Evolutionary conservation across 2,113 vertebrate genomes (phyloP).

Genomic region (Clarias batrachus): DNA sequence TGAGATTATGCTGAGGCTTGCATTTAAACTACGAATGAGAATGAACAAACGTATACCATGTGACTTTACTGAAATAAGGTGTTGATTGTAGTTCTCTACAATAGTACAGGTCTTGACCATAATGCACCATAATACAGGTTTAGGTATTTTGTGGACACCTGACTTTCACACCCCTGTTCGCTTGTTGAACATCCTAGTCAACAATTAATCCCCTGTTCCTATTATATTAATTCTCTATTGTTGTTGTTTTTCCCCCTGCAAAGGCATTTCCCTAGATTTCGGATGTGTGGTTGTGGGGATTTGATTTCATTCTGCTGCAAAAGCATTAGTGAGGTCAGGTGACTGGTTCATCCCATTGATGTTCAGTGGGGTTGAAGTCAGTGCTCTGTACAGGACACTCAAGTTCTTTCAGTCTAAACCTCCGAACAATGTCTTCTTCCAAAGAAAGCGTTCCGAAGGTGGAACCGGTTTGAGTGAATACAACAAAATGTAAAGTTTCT

Average conservation of each 20-base stretch:
- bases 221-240: too few species aligned
- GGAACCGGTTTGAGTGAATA: too few species aligned
- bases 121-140: background rate
- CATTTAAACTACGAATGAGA: background rate
- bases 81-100: background rate
- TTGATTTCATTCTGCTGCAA: background rate
- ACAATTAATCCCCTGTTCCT: background rate
- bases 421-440: too few species aligned
- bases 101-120: background rate
- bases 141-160: background rate
- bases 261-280: background rate
- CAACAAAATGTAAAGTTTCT: too few species aligned
- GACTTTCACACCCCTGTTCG: too few species aligned
- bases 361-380: background rate
- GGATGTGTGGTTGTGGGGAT: background rate
- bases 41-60: background rate
- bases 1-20: background rate
- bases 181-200: background rate
- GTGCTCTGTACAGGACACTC: background rate
- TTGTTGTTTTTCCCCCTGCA: background rate
- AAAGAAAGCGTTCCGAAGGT: too few species aligned
- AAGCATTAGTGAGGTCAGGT: background rate
- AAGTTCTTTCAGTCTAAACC: background rate
- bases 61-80: background rate
- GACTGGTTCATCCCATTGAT: background rate